Conservation (phyloP, 23 tunicate genomes). For the Trididemnum miniatum region DNA sequence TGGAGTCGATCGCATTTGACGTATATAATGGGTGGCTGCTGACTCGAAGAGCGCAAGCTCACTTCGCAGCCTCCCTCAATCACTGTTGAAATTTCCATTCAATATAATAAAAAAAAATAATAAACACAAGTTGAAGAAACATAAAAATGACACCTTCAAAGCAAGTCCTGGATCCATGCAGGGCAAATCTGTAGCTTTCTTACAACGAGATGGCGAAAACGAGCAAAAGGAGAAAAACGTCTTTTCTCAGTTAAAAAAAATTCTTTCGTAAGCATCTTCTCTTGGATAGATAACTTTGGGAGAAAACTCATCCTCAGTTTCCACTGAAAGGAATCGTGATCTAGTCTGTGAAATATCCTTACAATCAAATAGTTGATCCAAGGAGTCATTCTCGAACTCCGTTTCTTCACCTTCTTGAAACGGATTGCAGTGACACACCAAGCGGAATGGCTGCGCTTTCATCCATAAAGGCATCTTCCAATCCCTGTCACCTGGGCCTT, state of each 20-base stretch:
- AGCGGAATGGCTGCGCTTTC: conserved; percentile 19
- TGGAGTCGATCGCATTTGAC: too few species aligned
- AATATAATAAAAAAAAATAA: too few species aligned
- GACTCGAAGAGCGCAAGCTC: too few species aligned
- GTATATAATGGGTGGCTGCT: too few species aligned
- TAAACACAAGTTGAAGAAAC: too few species aligned
- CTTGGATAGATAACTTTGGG: neutral
- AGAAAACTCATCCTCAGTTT: neutral
- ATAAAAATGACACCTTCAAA: too few species aligned
- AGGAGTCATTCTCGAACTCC: neutral
- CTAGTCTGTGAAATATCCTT: neutral
- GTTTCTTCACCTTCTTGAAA: neutral
- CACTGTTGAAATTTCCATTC: too few species aligned
- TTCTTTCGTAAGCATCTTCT: neutral
- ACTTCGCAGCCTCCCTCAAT: too few species aligned
- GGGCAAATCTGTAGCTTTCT: too few species aligned
- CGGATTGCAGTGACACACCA: neutral
- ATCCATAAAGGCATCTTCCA: conserved; percentile 28
- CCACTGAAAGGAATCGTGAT: conserved; percentile 2
- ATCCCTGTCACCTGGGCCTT: neutral
- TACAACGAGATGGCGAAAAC: too few species aligned
- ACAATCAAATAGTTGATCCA: conserved; percentile 1
- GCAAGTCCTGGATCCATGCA: too few species aligned
- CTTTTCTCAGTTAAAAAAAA: neutral
- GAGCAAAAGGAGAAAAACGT: too few species aligned